These are phyloP conservation scores for Delichon dasypus DNA, from an alignment of 2,797 vertebrate genomes.

Conservation along the genomic window DNA sequence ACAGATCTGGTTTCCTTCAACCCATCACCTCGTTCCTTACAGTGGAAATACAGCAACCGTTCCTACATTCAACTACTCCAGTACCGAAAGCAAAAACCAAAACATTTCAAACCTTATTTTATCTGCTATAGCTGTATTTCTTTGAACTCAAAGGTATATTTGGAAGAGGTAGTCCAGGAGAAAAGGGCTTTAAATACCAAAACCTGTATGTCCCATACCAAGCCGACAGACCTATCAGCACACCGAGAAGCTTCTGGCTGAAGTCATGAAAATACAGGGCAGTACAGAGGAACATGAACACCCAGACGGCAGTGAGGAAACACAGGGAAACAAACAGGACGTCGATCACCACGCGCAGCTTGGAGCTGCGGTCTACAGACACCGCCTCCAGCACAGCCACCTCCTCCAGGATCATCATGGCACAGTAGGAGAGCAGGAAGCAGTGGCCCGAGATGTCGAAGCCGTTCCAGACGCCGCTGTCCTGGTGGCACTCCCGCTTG, in stretches of 20 bases:
- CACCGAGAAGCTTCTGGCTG: slow-evolving; percentile 87
- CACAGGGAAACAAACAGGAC: slow-evolving; percentile 85
- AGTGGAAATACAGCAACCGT: background rate
- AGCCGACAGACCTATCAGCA: slow-evolving; percentile 79
- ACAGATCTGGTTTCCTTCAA: background rate
- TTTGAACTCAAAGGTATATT: slow-evolving; percentile 51
- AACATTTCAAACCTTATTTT: background rate
- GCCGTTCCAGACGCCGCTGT: slow-evolving; percentile 84
- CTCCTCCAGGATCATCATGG: slow-evolving; percentile 91
- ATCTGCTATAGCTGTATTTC: slow-evolving; percentile 69
- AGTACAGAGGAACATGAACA: slow-evolving; percentile 92
- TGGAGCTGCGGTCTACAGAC: slow-evolving; percentile 55
- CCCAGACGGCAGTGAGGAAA: slow-evolving; percentile 82
- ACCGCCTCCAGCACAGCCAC: slow-evolving; percentile 80
- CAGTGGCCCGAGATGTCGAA: slow-evolving; percentile 96
- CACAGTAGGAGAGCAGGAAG: slow-evolving; percentile 90
- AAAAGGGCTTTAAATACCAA: slow-evolving; percentile 88
- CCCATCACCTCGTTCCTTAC: background rate
- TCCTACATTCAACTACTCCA: slow-evolving; percentile 8
- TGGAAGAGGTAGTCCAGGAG: slow-evolving; percentile 87
- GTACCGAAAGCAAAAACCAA: background rate
- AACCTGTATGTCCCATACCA: slow-evolving; percentile 88
- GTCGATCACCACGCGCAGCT: slow-evolving; percentile 67
- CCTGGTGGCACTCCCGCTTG: slow-evolving; percentile 80
- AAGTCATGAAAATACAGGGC: slow-evolving; percentile 90